Evolutionary conservation across 2,113 vertebrate species (phyloP), one percentile per base, ranked within the genome.

Genomic region (Regulus satrapa): DNA sequence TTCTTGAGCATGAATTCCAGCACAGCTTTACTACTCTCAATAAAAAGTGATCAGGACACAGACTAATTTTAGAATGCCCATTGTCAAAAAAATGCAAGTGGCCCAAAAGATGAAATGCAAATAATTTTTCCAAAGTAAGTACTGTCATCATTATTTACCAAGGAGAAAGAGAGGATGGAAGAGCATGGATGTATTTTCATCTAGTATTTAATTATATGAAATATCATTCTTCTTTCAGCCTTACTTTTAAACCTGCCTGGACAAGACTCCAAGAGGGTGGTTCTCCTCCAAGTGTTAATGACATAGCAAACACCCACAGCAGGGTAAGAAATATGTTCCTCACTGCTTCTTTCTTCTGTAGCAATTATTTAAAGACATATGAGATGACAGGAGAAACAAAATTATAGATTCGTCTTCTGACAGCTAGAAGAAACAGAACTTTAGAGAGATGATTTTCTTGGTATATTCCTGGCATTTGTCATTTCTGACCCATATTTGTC

Each of bases 231-330:
- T 77, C 51, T 71, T 71, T 52, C 82, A 85, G 73, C 64, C 49
- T 83, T 36, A 32, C 64, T 93, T 92, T 49, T 62, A 83, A 96
- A 86, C 92, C 64, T 95, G 95, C 48, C 90, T 84, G 92, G 75
- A 92, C 95, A 96, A 78, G 92, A 84, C 59, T 68, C 71, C 64
- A 80, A 80, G 82, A 92, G 92, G 85, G 82, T 92, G 72, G 43
- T 84, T 93, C 82, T 96, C 72, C 79, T 88, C 88, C 85, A 81
- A 95, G 90, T 84, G 95, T 54, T 93, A 94, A 97, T 93, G 93
- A 88, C 72, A 93, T 31, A 76, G 88, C 88, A 61, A 93, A 97
- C 95, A 90, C 94, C 68, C 79, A 81, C 88, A 86, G 90, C 64
- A 92, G 88, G 34, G 29, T 41, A 81, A 86, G 73, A 90, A 96